Base-by-base conservation (phyloP, 2,113 vertebrate species). In the Oenanthe oenanthe region DNA sequence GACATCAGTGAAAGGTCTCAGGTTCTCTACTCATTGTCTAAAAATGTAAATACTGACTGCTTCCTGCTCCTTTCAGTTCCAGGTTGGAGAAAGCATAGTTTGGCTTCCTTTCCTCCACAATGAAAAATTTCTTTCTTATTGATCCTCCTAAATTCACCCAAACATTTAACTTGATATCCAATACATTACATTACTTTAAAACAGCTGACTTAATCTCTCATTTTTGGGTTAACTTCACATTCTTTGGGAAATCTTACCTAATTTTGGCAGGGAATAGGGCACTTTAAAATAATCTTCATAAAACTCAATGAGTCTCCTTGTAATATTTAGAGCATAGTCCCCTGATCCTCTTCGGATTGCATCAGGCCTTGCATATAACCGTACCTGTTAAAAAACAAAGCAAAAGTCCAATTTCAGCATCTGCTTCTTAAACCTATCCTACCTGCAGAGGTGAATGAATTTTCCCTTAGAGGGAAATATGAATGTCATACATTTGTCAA, bases 241-340 rank as follows among this genome's bases (percentile, higher is more conserved):
- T 88, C 31, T 78, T 86, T 48, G 29, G 62, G 50, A 97, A 95
- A 79, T 93, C 99, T 99, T 98, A 99, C 99, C 99, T 97, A 99
- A 97, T 98, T 99, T 99, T 94, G 99, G 99, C 97, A 99, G 98
- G 26, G 99, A 99, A 97, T 99, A 99, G 96, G 99, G 98, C 92
- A 99, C 99, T 97, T 99, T 98, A 97, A 99, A 99, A 98, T 99
- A 99, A 97, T 99, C 99, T 98, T 99, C 98, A 98, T 99, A 99
- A 97, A 99, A 99, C 74, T 98, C 98, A 97, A 99, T 98, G 32
- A 99, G 98, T 96, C 98, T 99, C 97, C 98, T 99, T 97, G 99
- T 99, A 98, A 99, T 99, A 95, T 99, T 99, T 53, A 99, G 98
- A 45, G 99, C 99, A 93, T 99, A 99, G 97, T 99, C 98, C 7